Evolutionary conservation across 92 coral and sea anemone species (phyloP).

Genomic region (Galaxea fascicularis): DNA sequence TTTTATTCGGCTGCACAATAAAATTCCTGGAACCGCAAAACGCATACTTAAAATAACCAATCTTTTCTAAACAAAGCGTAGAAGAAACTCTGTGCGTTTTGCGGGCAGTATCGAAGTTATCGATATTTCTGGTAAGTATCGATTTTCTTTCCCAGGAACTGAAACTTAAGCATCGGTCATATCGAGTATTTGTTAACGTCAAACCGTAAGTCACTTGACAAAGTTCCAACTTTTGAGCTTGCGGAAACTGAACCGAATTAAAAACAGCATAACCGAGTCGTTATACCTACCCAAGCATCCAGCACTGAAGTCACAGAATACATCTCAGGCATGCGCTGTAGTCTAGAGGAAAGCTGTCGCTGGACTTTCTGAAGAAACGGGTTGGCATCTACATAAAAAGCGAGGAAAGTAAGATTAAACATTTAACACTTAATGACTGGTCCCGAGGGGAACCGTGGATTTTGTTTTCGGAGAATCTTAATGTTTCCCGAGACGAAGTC

Average conservation of each 20-base stretch:
- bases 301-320: slow-evolving; percentile 91
- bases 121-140: neutral
- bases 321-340: slow-evolving; percentile 88
- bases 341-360: slow-evolving; percentile 78
- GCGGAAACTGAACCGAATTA: neutral
- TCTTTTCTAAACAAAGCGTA: too few relatives aligned
- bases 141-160: too few relatives aligned
- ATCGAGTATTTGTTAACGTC: neutral
- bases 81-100: too few relatives aligned
- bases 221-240: neutral
- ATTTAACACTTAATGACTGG: too few relatives aligned
- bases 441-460: too few relatives aligned
- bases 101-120: too few relatives aligned
- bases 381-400: slow-evolving; percentile 69
- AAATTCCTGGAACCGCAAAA: too few relatives aligned
- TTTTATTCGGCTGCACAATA: too few relatives aligned
- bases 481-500: too few relatives aligned
- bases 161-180: too few relatives aligned
- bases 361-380: slow-evolving; percentile 92
- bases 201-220: neutral
- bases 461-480: too few relatives aligned
- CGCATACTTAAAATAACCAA: too few relatives aligned
- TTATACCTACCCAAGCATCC: slow-evolving; percentile 86
- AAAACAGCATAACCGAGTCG: neutral
- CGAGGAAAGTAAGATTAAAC: neutral